A percentile compares a stretch with the other conserved stretches of the same genome.
phyloP scores from a whole-genome alignment of 2,113 vertebrate species.

The Chaetodon trifascialis region DNA sequence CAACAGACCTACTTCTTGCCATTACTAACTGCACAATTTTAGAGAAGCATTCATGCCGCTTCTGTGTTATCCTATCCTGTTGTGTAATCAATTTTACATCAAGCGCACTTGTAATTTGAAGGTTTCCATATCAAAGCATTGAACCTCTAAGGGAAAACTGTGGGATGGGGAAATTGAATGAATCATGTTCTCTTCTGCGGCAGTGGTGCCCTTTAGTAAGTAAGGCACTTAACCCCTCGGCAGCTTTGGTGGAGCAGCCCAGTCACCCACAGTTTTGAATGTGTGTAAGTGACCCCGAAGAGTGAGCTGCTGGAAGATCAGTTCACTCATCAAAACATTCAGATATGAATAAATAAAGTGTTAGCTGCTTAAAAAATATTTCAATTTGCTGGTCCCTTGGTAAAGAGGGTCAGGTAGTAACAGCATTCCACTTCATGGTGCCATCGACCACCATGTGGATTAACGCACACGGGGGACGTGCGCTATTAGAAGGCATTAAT shows the following conservation, averaged over 20 bases:
- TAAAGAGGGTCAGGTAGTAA: conserved; percentile 4
- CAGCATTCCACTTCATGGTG: background rate
- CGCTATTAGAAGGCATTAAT: background rate
- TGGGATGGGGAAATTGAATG: conserved; percentile 54
- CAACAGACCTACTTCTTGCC: background rate
- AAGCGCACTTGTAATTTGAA: conserved; percentile 41
- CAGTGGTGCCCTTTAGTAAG: conserved; percentile 55
- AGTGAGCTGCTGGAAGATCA: conserved; percentile 25
- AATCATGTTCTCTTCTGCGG: conserved; percentile 56
- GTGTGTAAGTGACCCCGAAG: conserved; percentile 29
- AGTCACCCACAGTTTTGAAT: conserved; percentile 45
- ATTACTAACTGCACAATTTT: background rate
- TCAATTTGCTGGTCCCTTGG: background rate
- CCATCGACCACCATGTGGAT: background rate
- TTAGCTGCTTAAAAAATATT: background rate
- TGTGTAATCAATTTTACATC: conserved; percentile 48
- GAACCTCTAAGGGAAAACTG: conserved; percentile 40
- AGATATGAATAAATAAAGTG: conserved; percentile 17
- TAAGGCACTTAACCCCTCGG: conserved; percentile 68
- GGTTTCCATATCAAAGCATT: conserved; percentile 50
- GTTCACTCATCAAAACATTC: conserved; percentile 23
- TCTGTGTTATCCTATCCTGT: conserved; percentile 31
- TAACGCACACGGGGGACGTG: background rate
- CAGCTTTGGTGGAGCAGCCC: conserved; percentile 42
- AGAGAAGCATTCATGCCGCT: background rate